Evolutionary conservation across 2,888 invertebrate genomes (phyloP).

Genomic region (Tyria jacobaeae): DNA sequence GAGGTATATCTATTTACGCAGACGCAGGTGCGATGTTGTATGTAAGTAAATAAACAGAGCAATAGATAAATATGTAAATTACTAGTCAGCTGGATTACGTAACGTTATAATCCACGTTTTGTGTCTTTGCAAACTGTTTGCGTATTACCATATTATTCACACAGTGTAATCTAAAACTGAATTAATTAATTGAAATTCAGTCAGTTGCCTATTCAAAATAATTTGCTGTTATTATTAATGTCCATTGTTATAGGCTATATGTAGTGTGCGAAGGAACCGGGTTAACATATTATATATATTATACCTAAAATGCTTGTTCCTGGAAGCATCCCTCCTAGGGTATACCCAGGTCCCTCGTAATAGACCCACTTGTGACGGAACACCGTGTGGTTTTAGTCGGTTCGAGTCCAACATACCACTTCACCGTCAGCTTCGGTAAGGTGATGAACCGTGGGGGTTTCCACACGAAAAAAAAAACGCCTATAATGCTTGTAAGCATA

Average conservation of each 20-base stretch:
- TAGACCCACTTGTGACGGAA: too few species aligned
- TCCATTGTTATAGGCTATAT: conserved; percentile 47
- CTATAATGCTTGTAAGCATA: too few species aligned
- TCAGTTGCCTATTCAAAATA: conserved; percentile 52
- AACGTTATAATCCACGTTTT: conserved; percentile 34
- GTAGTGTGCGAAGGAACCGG: conserved; percentile 15
- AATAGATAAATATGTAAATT: conserved; percentile 11
- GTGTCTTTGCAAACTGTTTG: conserved; percentile 28
- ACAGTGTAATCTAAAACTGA: conserved; percentile 52
- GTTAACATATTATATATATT: background rate
- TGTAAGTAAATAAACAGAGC: conserved; percentile 8
- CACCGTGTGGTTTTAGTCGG: too few species aligned
- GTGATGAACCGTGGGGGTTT: too few species aligned
- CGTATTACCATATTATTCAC: conserved; percentile 51
- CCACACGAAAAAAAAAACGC: too few species aligned
- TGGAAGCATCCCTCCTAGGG: too few species aligned
- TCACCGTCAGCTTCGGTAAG: too few species aligned
- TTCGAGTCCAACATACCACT: too few species aligned
- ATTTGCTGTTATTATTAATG: conserved; percentile 59
- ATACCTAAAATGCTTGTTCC: too few species aligned
- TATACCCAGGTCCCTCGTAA: too few species aligned
- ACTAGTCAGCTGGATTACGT: conserved; percentile 9
- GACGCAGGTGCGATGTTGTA: conserved; percentile 1
- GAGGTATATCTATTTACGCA: background rate
- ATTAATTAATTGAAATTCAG: conserved; percentile 55